Evolutionary conservation across 2,797 vertebrate species (phyloP).

Genomic region (Xenopus petersii): DNA sequence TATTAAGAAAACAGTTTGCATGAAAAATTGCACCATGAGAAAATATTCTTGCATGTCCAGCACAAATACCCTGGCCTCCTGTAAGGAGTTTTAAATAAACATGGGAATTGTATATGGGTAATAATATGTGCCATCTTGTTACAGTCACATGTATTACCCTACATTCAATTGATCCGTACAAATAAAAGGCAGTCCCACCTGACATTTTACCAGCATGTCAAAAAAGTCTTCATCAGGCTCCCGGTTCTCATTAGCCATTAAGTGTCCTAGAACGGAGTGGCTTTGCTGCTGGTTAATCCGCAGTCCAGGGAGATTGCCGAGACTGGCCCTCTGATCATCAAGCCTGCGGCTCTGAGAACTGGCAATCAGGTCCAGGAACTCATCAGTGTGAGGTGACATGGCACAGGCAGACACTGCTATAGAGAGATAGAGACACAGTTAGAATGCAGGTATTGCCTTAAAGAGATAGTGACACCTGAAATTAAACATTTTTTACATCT

Average conservation of each 20-base stretch:
- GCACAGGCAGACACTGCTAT: constrained; percentile 72
- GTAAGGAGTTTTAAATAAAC: too few relatives aligned
- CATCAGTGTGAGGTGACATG: constrained; percentile 79
- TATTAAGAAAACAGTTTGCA: too few relatives aligned
- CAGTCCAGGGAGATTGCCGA: constrained; percentile 79
- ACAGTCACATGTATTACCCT: too few relatives aligned
- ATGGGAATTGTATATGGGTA: too few relatives aligned
- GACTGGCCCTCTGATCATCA: constrained; percentile 80
- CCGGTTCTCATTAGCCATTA: constrained; percentile 71
- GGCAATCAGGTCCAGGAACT: constrained; percentile 87
- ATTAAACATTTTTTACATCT: too few relatives aligned
- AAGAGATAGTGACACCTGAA: too few relatives aligned
- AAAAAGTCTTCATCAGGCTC: constrained; percentile 93
- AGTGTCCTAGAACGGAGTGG: constrained; percentile 72
- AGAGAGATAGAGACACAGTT: neutral
- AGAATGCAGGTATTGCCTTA: neutral
- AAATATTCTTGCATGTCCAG: too few relatives aligned
- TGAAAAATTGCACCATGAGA: too few relatives aligned
- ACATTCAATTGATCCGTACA: neutral
- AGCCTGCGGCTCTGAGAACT: constrained; percentile 78
- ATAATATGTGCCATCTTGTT: too few relatives aligned
- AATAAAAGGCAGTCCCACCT: constrained; percentile 65
- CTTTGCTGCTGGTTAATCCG: constrained; percentile 67
- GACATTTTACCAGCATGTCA: constrained; percentile 89
- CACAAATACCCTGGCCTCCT: too few relatives aligned